phyloP scores from a whole-genome alignment of 2,888 invertebrate species.

The Heteropelma amictum region DNA sequence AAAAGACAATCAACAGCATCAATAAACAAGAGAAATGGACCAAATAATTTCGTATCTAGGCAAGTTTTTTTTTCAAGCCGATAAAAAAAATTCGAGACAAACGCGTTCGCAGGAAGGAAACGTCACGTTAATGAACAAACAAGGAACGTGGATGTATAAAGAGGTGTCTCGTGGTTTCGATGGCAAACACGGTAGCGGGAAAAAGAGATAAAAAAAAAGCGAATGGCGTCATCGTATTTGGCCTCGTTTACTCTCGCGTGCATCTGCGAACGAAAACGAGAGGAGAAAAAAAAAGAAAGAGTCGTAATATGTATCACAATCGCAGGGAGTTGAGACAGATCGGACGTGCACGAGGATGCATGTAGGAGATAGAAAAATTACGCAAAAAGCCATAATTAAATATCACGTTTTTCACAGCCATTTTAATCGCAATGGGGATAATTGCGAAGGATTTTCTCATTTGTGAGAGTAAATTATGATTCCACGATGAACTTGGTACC shows the following conservation, averaged over 20 bases:
- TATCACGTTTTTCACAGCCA: too few relatives aligned
- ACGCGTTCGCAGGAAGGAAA: neutral
- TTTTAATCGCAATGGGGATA: too few relatives aligned
- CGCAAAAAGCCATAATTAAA: too few relatives aligned
- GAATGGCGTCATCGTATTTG: neutral
- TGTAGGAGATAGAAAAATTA: too few relatives aligned
- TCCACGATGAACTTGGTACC: too few relatives aligned
- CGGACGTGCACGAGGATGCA: too few relatives aligned
- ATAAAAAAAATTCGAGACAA: neutral
- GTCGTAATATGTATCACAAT: neutral
- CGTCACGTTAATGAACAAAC: neutral
- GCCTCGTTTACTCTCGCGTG: constrained; percentile 15
- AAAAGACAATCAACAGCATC: too few relatives aligned
- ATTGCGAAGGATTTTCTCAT: too few relatives aligned
- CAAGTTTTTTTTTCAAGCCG: neutral
- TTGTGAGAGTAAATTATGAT: too few relatives aligned
- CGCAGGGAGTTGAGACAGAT: neutral
- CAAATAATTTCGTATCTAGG: constrained; percentile 25
- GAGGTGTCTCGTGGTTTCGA: neutral
- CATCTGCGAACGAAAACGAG: neutral
- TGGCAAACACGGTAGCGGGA: constrained; percentile 10
- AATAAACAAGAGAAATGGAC: too few relatives aligned
- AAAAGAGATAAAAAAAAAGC: too few relatives aligned
- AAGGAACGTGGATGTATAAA: neutral
- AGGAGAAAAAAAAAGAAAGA: neutral